These are phyloP conservation scores for Watsonalla binaria DNA, from an alignment of 2,888 invertebrate genomes.

Conservation along the genomic window DNA sequence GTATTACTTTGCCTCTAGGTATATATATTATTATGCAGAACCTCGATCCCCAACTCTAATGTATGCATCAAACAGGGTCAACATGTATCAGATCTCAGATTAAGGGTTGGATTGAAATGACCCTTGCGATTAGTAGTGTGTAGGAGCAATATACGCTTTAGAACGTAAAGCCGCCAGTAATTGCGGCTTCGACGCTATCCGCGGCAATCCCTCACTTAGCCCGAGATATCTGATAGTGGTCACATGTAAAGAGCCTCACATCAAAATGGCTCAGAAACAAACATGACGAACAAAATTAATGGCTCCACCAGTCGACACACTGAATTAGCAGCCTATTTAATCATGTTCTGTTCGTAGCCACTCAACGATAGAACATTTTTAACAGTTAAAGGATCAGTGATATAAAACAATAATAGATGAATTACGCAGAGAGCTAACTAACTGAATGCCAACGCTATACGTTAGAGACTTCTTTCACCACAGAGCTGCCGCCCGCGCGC, in stretches of 20 bases:
- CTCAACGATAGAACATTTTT: slow-evolving; percentile 27
- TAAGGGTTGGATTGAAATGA: slow-evolving; percentile 49
- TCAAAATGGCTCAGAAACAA: slow-evolving; percentile 9
- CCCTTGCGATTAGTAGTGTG: slow-evolving; percentile 56
- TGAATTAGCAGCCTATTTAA: slow-evolving; percentile 17
- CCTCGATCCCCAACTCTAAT: background rate
- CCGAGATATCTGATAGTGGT: slow-evolving; percentile 52
- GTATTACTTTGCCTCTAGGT: too few species aligned
- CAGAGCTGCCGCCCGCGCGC: slow-evolving; percentile 31
- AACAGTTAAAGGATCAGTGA: slow-evolving; percentile 35
- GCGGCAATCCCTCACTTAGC: slow-evolving; percentile 55
- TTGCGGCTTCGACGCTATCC: slow-evolving; percentile 64
- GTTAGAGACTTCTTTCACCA: slow-evolving; percentile 53
- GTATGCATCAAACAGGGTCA: slow-evolving; percentile 41
- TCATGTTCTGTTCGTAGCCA: slow-evolving; percentile 15
- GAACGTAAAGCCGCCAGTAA: slow-evolving; percentile 65
- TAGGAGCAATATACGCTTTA: slow-evolving; percentile 39
- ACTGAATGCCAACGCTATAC: slow-evolving; percentile 47
- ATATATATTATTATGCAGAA: too few species aligned
- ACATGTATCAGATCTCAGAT: slow-evolving; percentile 58
- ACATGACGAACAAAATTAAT: slow-evolving; percentile 30
- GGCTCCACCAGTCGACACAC: slow-evolving; percentile 13
- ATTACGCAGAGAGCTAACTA: slow-evolving; percentile 47
- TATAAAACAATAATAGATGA: slow-evolving; percentile 61
- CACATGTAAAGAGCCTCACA: slow-evolving; percentile 19